These are phyloP conservation scores for mouse (Mus musculus) DNA, from an alignment of 2,113 vertebrate genomes.

Conservation along the genomic window GRCm39 chr6:139900001-139900500, in stretches of 20 bases:
- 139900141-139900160: neutral
- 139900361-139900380: neutral
- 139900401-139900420: neutral
- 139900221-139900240: neutral
- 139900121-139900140: neutral
- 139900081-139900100: no score
- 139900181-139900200: neutral
- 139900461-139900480: neutral
- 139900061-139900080: no score
- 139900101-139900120: neutral
- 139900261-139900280: neutral
- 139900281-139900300: neutral
- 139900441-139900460: neutral
- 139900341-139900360: neutral
- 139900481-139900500: neutral
- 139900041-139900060: neutral
- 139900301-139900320: neutral
- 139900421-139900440: neutral
- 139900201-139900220: neutral
- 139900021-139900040: neutral
- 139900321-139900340: neutral
- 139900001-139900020: neutral
- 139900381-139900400: neutral
- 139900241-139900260: neutral
- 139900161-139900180: neutral